Evolutionary conservation across 2,888 invertebrate species (phyloP).

Genomic region (Trachelus stipa): DNA sequence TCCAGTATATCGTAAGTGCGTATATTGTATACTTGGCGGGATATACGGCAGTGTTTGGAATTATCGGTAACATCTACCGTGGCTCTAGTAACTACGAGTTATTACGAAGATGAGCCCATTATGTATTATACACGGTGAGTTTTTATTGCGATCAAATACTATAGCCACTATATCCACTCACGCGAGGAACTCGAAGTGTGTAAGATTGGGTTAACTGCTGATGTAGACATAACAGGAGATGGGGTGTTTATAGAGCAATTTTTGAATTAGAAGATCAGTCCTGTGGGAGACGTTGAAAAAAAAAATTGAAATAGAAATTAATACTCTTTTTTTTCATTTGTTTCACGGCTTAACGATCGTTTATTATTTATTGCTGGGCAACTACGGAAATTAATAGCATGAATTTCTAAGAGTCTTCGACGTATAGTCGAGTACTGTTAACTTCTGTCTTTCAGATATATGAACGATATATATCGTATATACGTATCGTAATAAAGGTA

Average conservation of each 20-base stretch:
- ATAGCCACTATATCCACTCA: slow-evolving; percentile 19
- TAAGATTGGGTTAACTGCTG: slow-evolving; percentile 39
- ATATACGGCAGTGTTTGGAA: slow-evolving; percentile 43
- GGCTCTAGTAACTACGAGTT: slow-evolving; percentile 53
- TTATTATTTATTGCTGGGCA: background rate
- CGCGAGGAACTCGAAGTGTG: slow-evolving; percentile 24
- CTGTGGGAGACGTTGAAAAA: background rate
- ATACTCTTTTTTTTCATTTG: background rate
- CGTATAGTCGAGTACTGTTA: no score
- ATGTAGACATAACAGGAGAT: slow-evolving; percentile 42
- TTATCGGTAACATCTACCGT: slow-evolving; percentile 55
- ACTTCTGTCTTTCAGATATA: no score
- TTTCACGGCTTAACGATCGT: background rate
- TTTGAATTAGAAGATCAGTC: slow-evolving; percentile 22
- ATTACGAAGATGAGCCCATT: slow-evolving; percentile 59
- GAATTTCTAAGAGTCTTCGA: no score
- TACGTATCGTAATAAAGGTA: background rate
- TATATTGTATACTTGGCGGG: background rate
- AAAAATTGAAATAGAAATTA: background rate
- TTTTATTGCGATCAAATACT: slow-evolving; percentile 38
- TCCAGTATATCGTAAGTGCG: background rate
- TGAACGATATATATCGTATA: no score
- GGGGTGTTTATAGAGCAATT: slow-evolving; percentile 47
- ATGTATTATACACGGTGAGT: slow-evolving; percentile 57
- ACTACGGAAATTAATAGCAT: background rate